Percentiles rank a stretch among this genome's conserved stretches.
Conservation (phyloP, 1,140 invertebrate genomes). For the Brachionus asplanchnoidis region DNA sequence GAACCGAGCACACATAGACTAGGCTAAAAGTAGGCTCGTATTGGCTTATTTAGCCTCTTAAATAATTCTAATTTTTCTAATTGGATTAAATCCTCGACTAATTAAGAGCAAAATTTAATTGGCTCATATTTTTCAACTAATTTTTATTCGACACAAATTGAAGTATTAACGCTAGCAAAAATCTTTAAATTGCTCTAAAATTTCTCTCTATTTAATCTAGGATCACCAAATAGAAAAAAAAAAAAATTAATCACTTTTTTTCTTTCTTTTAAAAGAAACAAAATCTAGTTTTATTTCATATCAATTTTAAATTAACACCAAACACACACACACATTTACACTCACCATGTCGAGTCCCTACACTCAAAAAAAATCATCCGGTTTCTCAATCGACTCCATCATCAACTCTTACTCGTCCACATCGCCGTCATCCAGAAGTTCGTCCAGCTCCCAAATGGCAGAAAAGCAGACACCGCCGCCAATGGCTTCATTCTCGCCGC, state of each 20-base stretch:
- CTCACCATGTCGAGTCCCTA: background rate
- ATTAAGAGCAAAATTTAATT: constrained; percentile 4
- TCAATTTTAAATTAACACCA: background rate
- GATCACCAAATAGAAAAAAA: background rate
- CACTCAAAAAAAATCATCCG: background rate
- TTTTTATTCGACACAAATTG: constrained; percentile 20
- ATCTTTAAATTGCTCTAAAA: constrained; percentile 13
- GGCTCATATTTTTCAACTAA: background rate
- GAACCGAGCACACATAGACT: background rate
- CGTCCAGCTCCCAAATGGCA: background rate
- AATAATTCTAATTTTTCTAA: constrained; percentile 26
- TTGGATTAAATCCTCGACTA: constrained; percentile 26
- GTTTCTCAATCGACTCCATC: background rate
- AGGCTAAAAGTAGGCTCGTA: background rate
- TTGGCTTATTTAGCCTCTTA: background rate
- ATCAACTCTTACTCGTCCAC: background rate
- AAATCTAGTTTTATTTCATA: background rate
- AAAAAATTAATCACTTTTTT: constrained; percentile 12
- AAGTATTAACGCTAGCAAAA: constrained; percentile 31
- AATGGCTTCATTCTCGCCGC: background rate
- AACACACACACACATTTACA: background rate
- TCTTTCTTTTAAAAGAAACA: background rate
- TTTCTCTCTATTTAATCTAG: constrained; percentile 17
- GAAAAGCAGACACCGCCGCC: background rate
- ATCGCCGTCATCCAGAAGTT: background rate